phyloP scores from a whole-genome alignment of 2,888 invertebrate species.

The Malachius bipustulatus region DNA sequence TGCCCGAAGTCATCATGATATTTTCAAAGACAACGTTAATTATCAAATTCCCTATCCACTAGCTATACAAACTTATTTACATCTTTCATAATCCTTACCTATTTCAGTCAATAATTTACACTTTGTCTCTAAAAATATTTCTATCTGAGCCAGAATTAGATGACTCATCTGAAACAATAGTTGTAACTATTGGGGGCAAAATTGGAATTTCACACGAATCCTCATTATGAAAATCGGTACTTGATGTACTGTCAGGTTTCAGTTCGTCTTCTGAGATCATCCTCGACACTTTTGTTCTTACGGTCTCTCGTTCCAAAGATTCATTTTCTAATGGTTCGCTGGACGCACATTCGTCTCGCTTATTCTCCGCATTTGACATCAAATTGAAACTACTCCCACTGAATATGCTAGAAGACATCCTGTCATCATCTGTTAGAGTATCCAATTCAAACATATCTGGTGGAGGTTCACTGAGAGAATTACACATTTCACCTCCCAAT shows the following conservation, averaged over 20 bases:
- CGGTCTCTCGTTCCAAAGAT: no score
- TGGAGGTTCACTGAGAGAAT: slow-evolving; percentile 36
- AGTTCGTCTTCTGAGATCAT: no score
- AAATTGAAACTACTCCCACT: no score
- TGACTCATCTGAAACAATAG: slow-evolving; percentile 26
- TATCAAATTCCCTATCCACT: no score
- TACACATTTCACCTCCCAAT: slow-evolving; percentile 34
- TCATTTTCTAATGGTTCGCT: no score
- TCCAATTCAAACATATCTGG: slow-evolving; percentile 36
- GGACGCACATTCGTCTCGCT: no score
- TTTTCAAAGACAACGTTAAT: slow-evolving; percentile 13
- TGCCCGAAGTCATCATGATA: neutral
- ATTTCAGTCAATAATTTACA: slow-evolving; percentile 25
- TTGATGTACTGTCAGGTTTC: slow-evolving; percentile 2
- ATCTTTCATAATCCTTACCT: slow-evolving; percentile 22
- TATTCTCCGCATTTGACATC: no score
- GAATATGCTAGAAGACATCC: no score
- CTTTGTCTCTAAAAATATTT: slow-evolving; percentile 6
- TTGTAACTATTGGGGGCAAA: slow-evolving; percentile 32
- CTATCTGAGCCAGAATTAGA: slow-evolving; percentile 7
- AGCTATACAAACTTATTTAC: slow-evolving; percentile 25
- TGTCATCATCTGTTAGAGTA: no score
- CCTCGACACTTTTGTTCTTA: no score
- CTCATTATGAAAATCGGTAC: slow-evolving; percentile 22
- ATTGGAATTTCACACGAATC: slow-evolving; percentile 35